phyloP scores from a whole-genome alignment of 2,888 invertebrate genomes.

The Hirudinaria manillensis region DNA sequence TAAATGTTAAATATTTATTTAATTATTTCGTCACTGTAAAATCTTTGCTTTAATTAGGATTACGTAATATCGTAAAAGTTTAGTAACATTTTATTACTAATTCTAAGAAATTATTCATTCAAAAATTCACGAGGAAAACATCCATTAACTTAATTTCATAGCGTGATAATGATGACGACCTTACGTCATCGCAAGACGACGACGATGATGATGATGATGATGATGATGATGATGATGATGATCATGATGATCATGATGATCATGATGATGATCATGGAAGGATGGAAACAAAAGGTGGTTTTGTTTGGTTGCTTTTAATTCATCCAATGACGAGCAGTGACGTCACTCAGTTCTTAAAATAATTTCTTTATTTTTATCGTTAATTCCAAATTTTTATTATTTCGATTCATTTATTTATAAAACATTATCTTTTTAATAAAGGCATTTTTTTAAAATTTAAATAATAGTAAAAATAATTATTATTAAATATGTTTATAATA shows the following conservation, averaged over 20 bases:
- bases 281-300: neutral
- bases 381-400: too few relatives aligned
- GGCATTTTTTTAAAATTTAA: neutral
- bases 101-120: too few relatives aligned
- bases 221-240: conserved; percentile 27
- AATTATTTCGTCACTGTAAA: too few relatives aligned
- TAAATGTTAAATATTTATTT: too few relatives aligned
- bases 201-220: conserved; percentile 27
- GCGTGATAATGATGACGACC: conserved; percentile 12
- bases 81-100: too few relatives aligned
- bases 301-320: neutral
- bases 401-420: too few relatives aligned
- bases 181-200: neutral
- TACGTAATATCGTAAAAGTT: too few relatives aligned
- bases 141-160: too few relatives aligned
- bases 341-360: neutral
- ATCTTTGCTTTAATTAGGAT: too few relatives aligned
- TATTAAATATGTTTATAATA: neutral
- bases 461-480: neutral
- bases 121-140: too few relatives aligned
- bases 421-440: too few relatives aligned
- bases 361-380: too few relatives aligned
- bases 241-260: conserved; percentile 11
- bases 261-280: conserved; percentile 7
- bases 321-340: neutral